phyloP scores from a whole-genome alignment of 1,140 invertebrate species.

The Pteromalus puparum region DNA sequence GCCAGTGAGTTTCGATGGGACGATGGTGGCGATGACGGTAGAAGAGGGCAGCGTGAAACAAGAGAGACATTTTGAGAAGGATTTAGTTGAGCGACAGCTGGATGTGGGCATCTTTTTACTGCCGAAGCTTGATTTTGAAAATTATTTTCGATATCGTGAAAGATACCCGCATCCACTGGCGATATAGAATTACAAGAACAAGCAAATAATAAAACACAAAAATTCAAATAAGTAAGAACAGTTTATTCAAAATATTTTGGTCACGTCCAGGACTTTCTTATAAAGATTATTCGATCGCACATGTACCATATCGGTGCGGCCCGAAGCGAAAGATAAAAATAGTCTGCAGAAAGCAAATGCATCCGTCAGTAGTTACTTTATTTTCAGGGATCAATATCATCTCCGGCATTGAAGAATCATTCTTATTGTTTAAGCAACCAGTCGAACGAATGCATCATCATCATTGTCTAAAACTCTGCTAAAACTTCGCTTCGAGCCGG shows the following conservation, averaged over 20 bases:
- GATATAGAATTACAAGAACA: neutral
- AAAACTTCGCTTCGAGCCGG: constrained; percentile 34
- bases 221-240: constrained; percentile 20
- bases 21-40: neutral
- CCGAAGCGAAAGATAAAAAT: constrained; percentile 20
- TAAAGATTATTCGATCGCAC: neutral
- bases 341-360: neutral
- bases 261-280: neutral
- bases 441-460: constrained; percentile 8
- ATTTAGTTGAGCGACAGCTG: neutral
- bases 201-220: constrained; percentile 25
- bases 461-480: neutral
- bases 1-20: constrained; percentile 1
- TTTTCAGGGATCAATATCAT: neutral
- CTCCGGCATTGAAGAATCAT: neutral
- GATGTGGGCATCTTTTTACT: neutral
- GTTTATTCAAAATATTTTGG: constrained; percentile 39
- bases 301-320: neutral
- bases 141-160: too few species aligned
- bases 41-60: constrained; percentile 67
- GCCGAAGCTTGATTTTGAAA: too few species aligned
- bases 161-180: neutral
- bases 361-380: neutral
- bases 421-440: neutral
- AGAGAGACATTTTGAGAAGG: constrained; percentile 50